Evolutionary conservation across 1,140 invertebrate species (phyloP), one percentile per base, ranked within the genome.

Genomic region (Pollicipes pollicipes): DNA sequence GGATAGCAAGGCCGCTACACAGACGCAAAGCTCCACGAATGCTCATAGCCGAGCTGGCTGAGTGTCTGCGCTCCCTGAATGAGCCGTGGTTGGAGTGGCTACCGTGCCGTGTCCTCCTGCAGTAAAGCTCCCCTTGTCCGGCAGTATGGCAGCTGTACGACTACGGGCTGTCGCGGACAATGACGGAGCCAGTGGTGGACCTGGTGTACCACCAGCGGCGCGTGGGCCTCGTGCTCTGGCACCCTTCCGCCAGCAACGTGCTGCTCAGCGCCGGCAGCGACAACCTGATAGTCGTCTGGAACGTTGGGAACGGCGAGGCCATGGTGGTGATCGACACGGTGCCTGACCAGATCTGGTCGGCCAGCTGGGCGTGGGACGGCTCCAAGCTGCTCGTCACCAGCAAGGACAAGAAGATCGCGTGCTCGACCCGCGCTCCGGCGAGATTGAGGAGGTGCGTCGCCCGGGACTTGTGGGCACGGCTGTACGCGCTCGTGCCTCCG

Each of bases 351-450:
- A 91, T 98, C 68, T 98, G 95, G 81, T 95, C 91, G 71, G 92
- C 94, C 27, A 92, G 90, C 77, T 99, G 95, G 86, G 98, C 95
- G 79, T 95, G 93, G 88, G 93, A 98, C 76, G 97, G 97, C 68
- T 93, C 90, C 69, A 88, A 94, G 77, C 84, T 99, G 72, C 87
- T 97, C 1, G 97, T 96, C 64, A 97, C 95, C 0, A 98, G 95
- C 82, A 96, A 98, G 81, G 97, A 99, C 81, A 97, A 97, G 80
- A 96, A 96, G 81, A 95, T 99, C 86, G 97, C 67, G 88, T 98
- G 70, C 88, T 98, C 73, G 92, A 98, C 81, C 95, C 96, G 0
- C 72, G 76, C 69, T 70, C 72, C 71, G 75, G 74, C 32, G 75
- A 75, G 68, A 69, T 75, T 24, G 75, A 72, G 70, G 73, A 75